These are phyloP conservation scores for Xestoiulus laeticollis DNA, from an alignment of 2,888 invertebrate genomes.

Conservation along the genomic window DNA sequence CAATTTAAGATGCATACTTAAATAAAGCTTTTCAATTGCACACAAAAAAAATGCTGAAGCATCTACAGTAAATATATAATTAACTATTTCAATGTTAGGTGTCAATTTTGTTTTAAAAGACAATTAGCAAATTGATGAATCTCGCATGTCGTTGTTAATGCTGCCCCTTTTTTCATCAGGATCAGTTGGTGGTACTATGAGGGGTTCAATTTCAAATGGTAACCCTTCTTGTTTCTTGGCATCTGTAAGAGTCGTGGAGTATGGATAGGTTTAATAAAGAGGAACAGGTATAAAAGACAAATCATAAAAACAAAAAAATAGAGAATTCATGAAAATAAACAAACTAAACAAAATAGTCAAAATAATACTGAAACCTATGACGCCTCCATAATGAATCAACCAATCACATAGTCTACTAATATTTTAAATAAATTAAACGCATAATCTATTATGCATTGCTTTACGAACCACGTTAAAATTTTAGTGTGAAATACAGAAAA, in stretches of 20 bases:
- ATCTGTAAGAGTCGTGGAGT: slow-evolving; percentile 27
- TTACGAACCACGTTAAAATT: too few relatives aligned
- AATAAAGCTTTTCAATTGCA: neutral
- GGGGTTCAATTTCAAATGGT: slow-evolving; percentile 48
- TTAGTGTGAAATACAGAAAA: too few relatives aligned
- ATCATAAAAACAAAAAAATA: neutral
- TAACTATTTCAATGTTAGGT: neutral
- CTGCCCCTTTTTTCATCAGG: neutral
- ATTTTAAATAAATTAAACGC: too few relatives aligned
- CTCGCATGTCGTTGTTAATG: neutral
- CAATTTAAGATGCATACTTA: too few relatives aligned
- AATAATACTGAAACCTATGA: too few relatives aligned
- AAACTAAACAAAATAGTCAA: neutral
- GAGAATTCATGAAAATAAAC: neutral
- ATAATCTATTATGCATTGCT: too few relatives aligned
- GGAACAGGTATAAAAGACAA: neutral
- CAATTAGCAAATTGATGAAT: slow-evolving; percentile 2
- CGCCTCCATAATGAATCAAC: neutral
- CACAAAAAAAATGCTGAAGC: too few relatives aligned
- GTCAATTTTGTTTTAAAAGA: neutral
- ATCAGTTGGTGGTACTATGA: slow-evolving; percentile 6
- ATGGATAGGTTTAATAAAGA: neutral
- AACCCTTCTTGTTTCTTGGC: slow-evolving; percentile 13
- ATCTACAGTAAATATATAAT: neutral
- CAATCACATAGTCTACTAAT: neutral